Evolutionary conservation across 2,797 vertebrate genomes (phyloP).

Genomic region (Emydoidea blandingii): DNA sequence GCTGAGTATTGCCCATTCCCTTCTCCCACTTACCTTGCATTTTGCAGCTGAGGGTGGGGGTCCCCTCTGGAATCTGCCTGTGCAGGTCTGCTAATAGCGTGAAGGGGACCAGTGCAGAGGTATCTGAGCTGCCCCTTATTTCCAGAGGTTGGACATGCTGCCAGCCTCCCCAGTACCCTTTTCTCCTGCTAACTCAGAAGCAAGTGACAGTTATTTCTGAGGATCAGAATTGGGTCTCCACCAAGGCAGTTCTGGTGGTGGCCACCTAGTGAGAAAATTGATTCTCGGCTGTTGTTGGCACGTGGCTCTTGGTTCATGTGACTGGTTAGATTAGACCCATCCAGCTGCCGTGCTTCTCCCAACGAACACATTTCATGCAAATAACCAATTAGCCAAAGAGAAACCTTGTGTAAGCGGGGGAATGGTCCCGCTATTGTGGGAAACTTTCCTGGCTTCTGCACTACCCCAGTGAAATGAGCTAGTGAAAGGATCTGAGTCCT

Average conservation of each 20-base stretch:
- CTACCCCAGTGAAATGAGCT: no score
- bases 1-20: neutral
- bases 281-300: slow-evolving; percentile 48
- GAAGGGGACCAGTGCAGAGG: neutral
- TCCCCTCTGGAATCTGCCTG: neutral
- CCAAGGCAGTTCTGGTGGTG: neutral
- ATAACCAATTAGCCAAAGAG: neutral
- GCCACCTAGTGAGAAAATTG: neutral
- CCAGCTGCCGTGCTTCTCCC: slow-evolving; percentile 20
- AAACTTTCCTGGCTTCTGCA: no score
- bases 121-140: neutral
- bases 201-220: neutral
- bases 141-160: fast-evolving
- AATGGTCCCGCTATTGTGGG: no score
- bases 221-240: slow-evolving; percentile 19
- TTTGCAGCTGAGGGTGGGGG: neutral
- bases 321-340: slow-evolving; percentile 18
- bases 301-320: neutral
- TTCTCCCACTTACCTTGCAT: neutral
- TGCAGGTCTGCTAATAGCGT: neutral
- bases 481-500: no score
- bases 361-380: neutral
- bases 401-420: neutral
- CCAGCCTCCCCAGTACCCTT: neutral
- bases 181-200: neutral